phyloP scores from a whole-genome alignment of 2,888 invertebrate genomes.

The Mellilla xanthometata region DNA sequence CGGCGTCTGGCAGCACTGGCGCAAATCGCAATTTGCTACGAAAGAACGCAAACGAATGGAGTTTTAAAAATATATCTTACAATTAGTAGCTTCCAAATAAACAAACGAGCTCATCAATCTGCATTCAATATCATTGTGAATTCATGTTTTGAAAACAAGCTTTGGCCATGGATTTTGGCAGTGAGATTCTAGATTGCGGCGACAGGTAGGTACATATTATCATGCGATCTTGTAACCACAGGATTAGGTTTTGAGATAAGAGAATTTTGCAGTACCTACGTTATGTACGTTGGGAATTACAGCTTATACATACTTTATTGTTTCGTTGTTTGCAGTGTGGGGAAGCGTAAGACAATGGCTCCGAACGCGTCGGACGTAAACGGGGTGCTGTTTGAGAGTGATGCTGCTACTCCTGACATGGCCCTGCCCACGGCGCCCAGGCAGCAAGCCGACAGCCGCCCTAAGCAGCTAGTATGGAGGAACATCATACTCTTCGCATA shows the following conservation, averaged over 20 bases:
- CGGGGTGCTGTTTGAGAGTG: conserved; percentile 74
- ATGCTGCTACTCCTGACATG: conserved; percentile 71
- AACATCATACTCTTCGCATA: conserved; percentile 91
- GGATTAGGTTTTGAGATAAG: conserved; percentile 8
- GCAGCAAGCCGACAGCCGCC: conserved; percentile 80
- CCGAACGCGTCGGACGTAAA: conserved; percentile 69
- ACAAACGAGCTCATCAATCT: not conserved
- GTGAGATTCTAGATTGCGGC: conserved; percentile 37
- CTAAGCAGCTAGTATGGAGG: conserved; percentile 88
- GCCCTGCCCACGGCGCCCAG: conserved; percentile 61
- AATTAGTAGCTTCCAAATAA: not conserved
- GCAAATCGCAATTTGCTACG: no score
- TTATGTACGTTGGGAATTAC: no score
- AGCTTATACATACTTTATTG: conserved; percentile 2
- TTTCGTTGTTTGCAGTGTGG: conserved; percentile 35
- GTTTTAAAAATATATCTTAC: not conserved
- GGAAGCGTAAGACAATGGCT: conserved; percentile 56
- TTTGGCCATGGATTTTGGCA: conserved; percentile 36
- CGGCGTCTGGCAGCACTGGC: no score
- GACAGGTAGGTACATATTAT: conserved; percentile 34
- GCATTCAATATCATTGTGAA: not conserved
- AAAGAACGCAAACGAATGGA: not conserved
- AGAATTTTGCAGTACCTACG: not conserved
- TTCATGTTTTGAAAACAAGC: not conserved
- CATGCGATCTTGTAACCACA: conserved; percentile 21